Base-by-base conservation (phyloP, 1,140 invertebrate species). In the Drosophila kikkawai region DNA sequence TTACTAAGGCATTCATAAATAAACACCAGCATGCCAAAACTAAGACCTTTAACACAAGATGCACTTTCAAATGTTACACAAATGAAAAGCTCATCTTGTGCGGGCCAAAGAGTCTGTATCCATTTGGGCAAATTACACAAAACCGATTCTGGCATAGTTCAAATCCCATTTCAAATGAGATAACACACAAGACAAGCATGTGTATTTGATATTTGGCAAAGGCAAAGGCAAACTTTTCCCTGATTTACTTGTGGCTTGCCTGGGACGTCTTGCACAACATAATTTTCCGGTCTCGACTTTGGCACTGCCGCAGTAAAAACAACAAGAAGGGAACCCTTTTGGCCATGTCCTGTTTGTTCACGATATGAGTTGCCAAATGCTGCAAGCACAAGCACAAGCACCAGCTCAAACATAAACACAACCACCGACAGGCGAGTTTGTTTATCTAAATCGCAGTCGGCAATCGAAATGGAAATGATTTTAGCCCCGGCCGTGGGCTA, bases 141-240 rank as follows among this genome's bases (percentile, higher is more conserved):
- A 56, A 55, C 48, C 61, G 37, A 68, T 68, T 55, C 67, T 19
- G 34, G 11, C 67, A 70, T 36, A 68, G 63, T 53, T 68, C 63
- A 68, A 70, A 70, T 70, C 67, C 63, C 67, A 70, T 70, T 70
- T 70, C 37, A 45, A 67, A 70, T 37, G 63, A 67, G 67, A 70
- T 70, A 70, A 67, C 47, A 44, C 41, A 26, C 67, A 55, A 42
- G 39, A 34, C 32, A n/a, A 26, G 15, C 11, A 26, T 55, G 47
- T 53, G 64, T 55, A 55, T 55, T 70, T 70, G 48, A 68, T 68
- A 68, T 70, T 70, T 70, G 67, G 67, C 48, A 67, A 36, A 56
- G 53, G 36, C 51, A 26, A 56, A 11, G 37, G 67, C 26, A 56
- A 66, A 70, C 63, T 70, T 70, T 70, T 68, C 39, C 50, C 41